phyloP scores from a whole-genome alignment of 2,888 invertebrate species.

The Entomobrya proxima region DNA sequence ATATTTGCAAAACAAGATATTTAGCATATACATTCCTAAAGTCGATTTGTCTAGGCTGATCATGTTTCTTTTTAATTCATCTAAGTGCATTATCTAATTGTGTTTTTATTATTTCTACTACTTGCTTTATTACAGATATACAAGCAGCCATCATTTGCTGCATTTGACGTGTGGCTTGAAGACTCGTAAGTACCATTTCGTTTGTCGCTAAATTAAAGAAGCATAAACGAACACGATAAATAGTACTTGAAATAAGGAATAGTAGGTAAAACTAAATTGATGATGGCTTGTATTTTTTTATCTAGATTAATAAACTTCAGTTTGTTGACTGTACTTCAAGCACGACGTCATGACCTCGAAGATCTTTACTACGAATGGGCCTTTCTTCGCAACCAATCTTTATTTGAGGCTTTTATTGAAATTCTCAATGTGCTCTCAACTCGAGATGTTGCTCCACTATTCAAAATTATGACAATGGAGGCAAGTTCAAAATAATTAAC shows the following conservation, averaged over 20 bases:
- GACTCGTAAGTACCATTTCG: constrained; percentile 67
- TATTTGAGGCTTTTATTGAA: constrained; percentile 69
- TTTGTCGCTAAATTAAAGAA: neutral
- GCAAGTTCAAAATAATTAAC: constrained; percentile 28
- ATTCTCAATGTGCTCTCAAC: constrained; percentile 71
- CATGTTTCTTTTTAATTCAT: constrained; percentile 5
- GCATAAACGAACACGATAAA: too few species aligned
- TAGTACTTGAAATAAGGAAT: too few species aligned
- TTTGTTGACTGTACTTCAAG: constrained; percentile 47
- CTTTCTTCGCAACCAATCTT: constrained; percentile 71
- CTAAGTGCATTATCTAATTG: neutral
- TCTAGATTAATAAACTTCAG: constrained; percentile 67
- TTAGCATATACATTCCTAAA: too few species aligned
- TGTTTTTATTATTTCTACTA: constrained; percentile 29
- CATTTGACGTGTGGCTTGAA: constrained; percentile 74
- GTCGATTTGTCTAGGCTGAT: too few species aligned
- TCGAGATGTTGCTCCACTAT: constrained; percentile 68
- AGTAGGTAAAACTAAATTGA: too few species aligned
- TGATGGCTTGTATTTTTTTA: neutral
- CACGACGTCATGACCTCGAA: constrained; percentile 55
- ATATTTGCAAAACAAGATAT: too few species aligned
- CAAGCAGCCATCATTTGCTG: constrained; percentile 72
- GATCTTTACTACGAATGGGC: constrained; percentile 74
- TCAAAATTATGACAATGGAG: constrained; percentile 64
- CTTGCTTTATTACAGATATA: constrained; percentile 75